Evolutionary conservation across 2,797 vertebrate genomes (phyloP).

Genomic region (Alauda arvensis): DNA sequence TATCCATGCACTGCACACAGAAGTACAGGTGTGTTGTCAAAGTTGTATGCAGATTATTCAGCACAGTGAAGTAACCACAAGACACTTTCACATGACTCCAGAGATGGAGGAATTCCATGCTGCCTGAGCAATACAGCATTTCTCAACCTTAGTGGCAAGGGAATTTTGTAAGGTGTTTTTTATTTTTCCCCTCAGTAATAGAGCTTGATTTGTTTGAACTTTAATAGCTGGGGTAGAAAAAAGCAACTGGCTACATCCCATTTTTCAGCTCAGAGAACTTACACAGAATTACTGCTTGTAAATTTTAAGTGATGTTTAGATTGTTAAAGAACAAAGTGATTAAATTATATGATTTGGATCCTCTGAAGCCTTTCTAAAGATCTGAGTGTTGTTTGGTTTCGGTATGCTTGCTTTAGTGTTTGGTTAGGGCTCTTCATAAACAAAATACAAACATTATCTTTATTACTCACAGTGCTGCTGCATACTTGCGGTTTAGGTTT

Average conservation of each 20-base stretch:
- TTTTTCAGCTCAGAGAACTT: conserved; percentile 2
- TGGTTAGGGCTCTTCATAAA: conserved; percentile 60
- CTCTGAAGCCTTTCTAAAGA: conserved; percentile 32
- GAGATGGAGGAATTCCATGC: neutral
- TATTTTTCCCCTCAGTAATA: neutral
- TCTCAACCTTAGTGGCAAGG: neutral
- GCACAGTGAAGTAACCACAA: neutral
- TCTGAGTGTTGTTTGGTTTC: conserved; percentile 47
- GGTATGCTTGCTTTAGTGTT: conserved; percentile 35
- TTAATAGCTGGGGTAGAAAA: neutral
- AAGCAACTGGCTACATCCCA: neutral
- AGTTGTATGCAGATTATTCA: neutral
- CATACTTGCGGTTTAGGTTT: conserved; percentile 63
- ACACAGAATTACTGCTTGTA: conserved; percentile 12
- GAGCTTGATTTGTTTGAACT: conserved; percentile 20
- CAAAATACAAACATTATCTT: conserved; percentile 61
- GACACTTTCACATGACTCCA: neutral
- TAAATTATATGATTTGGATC: conserved; percentile 35
- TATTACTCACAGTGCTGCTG: conserved; percentile 55
- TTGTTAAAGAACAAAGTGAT: conserved; percentile 45
- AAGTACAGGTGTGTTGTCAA: neutral
- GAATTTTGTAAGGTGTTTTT: conserved; percentile 1
- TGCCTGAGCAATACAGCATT: neutral
- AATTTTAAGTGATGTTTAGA: conserved; percentile 33
- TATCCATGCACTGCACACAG: neutral